phyloP scores from a whole-genome alignment of 2,113 vertebrate genomes.

The Erinaceus europaeus region DNA sequence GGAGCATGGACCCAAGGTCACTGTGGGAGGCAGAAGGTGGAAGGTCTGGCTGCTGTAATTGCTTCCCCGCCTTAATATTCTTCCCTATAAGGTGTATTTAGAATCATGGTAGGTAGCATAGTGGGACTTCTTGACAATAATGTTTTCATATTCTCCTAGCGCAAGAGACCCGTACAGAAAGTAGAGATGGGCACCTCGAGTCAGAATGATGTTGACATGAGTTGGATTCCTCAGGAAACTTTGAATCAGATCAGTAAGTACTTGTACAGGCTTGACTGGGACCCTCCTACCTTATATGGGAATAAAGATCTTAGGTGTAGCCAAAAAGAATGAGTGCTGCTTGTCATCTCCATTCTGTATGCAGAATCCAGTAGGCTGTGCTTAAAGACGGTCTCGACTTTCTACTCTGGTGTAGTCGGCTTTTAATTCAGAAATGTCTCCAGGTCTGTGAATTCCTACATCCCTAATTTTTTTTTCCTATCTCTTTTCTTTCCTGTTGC shows the following conservation, averaged over 20 bases:
- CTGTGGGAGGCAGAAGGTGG: too few species aligned
- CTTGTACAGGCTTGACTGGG: neutral
- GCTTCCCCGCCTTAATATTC: too few species aligned
- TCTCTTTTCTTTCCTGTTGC: slow-evolving; percentile 82
- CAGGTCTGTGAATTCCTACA: neutral
- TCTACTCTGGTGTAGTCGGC: neutral
- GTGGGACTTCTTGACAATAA: too few species aligned
- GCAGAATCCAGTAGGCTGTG: neutral
- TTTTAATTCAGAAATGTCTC: neutral
- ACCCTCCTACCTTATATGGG: too few species aligned
- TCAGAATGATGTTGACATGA: slow-evolving; percentile 97
- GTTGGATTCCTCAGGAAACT: slow-evolving; percentile 98
- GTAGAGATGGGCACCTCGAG: slow-evolving; percentile 97
- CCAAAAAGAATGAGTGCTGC: too few species aligned
- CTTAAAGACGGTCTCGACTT: neutral
- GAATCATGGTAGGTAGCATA: too few species aligned
- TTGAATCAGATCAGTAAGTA: slow-evolving; percentile 98
- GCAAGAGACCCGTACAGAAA: slow-evolving; percentile 92
- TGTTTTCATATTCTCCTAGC: slow-evolving; percentile 86
- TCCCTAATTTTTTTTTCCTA: slow-evolving; percentile 82
- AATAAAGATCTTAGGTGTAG: too few species aligned
- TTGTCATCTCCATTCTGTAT: too few species aligned
- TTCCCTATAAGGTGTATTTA: too few species aligned
- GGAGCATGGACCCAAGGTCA: too few species aligned
- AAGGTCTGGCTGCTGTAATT: too few species aligned